Base-by-base conservation (phyloP, 2,888 invertebrate species). In the Melolontha melolontha region DNA sequence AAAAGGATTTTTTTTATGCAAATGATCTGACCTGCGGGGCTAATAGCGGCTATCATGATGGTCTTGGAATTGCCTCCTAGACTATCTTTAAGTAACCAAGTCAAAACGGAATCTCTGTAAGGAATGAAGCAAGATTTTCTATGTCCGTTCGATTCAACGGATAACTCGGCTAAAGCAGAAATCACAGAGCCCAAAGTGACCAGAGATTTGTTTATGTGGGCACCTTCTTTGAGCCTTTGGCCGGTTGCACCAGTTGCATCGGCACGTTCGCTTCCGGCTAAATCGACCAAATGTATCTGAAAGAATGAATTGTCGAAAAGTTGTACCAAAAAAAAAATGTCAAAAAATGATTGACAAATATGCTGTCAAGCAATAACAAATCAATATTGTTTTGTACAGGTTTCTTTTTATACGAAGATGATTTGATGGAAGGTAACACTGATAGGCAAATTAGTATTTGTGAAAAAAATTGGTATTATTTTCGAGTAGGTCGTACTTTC, bases 161-260 rank as follows among this genome's bases (percentile, higher is more conserved):
- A 87, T 11, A 90, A 81, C 80, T 94, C 93, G 49, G 95, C 94
- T 59, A 95, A 85, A 0, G 94, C 92, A 40, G 94, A 94, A 81
- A 95, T 95, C 75, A 95, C 95, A 74, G 92, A 93, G 70, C 95
- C 95, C 64, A 95, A 86, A 16, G 95, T 95, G 22, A 95, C 95
- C 65, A 95, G 84, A 0, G 95, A 95, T 84, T 95, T 95, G 83
- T 95, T 95, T 78, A 95, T 95, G 83, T 95, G 94, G 17, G 93
- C 94, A 65, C 95, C 95, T 83, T 95, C 95, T 82, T 94, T 95
- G 72, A 97, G 84, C 17, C 96, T 87, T 83, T 95, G 92, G 0
- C 96, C 96, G 7, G 95, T 95, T 14, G 96, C 95, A 44, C 95
- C 96, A 0, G 95, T 93, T 11, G 94, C 91, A 84, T 94, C 93